Evolutionary conservation across 2,888 invertebrate genomes (phyloP).

Genomic region (Aromia moschata): DNA sequence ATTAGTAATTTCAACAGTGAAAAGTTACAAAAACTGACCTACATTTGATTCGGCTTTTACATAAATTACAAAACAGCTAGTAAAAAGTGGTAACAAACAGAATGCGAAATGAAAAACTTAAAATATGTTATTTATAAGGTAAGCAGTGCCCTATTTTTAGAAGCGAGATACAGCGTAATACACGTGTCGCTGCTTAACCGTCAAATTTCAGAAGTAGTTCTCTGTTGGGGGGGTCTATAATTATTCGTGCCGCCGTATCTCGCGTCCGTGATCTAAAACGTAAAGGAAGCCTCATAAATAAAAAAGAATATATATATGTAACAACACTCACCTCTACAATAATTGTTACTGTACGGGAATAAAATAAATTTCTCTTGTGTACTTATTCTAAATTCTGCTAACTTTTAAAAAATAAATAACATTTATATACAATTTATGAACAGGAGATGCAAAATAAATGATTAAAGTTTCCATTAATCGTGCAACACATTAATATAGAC

Average conservation of each 20-base stretch:
- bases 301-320: too few species aligned
- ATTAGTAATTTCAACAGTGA: constrained; percentile 17
- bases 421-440: constrained; percentile 50
- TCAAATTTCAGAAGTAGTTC: too few species aligned
- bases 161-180: too few species aligned
- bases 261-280: too few species aligned
- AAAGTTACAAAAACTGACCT: constrained; percentile 4
- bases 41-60: neutral
- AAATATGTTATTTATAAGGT: too few species aligned
- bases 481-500: constrained; percentile 29
- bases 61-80: neutral
- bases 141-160: too few species aligned
- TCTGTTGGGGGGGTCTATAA: too few species aligned
- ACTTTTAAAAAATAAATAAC: constrained; percentile 50
- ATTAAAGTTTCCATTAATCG: constrained; percentile 36
- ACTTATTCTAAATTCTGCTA: constrained; percentile 38
- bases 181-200: too few species aligned
- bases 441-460: constrained; percentile 43
- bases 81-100: neutral
- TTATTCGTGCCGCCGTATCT: too few species aligned
- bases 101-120: too few species aligned
- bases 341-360: constrained; percentile 26
- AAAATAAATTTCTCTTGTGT: constrained; percentile 36
- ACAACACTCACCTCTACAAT: constrained; percentile 8
- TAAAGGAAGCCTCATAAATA: too few species aligned